These are phyloP conservation scores for Luffia ferchaultella DNA, from an alignment of 2,888 invertebrate species.

Conservation along the genomic window DNA sequence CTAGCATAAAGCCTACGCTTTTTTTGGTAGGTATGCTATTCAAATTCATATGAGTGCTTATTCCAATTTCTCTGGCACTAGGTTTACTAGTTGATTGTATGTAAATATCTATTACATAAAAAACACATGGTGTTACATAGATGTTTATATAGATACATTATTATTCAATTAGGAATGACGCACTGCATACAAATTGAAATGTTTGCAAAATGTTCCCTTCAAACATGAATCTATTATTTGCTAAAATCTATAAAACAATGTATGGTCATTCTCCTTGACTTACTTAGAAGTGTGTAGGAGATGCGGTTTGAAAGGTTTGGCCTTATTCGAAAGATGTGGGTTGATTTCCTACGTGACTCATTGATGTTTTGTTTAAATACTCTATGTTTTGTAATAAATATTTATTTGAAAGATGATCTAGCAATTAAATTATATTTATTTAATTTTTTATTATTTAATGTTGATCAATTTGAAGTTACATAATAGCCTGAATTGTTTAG, in stretches of 20 bases:
- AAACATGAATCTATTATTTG: background rate
- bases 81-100: too few species aligned
- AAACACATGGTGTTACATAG: background rate
- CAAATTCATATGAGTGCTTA: too few species aligned
- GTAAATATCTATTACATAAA: too few species aligned
- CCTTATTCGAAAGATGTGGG: background rate
- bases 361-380: too few species aligned
- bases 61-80: too few species aligned
- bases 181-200: background rate
- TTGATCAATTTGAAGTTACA: too few species aligned
- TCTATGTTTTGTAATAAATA: conserved; percentile 11
- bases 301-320: conserved; percentile 8
- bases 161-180: background rate
- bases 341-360: background rate
- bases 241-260: background rate
- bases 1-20: too few species aligned
- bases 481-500: too few species aligned
- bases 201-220: background rate
- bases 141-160: background rate
- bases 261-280: conserved; percentile 15
- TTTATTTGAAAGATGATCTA: too few species aligned
- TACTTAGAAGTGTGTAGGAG: conserved; percentile 13
- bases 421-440: too few species aligned
- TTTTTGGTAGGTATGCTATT: too few species aligned
- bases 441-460: too few species aligned